phyloP scores from a whole-genome alignment of 2,113 vertebrate genomes.

The Varanus salvator region DNA sequence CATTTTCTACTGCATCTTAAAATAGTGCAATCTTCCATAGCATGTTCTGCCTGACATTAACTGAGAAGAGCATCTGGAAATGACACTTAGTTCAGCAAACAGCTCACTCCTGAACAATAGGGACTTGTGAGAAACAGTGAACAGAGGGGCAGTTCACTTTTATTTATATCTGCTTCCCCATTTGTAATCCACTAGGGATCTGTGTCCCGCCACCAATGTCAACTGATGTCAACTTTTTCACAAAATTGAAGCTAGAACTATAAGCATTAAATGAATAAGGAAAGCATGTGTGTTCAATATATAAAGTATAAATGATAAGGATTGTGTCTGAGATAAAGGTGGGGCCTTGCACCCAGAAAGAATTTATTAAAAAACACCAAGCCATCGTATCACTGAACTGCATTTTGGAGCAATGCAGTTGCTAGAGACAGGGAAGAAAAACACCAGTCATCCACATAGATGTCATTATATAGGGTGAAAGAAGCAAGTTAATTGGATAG shows the following conservation, averaged over 20 bases:
- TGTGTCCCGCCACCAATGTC: not conserved
- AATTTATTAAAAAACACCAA: too few relatives aligned
- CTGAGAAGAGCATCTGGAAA: constrained; percentile 63
- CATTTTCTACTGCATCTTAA: constrained; percentile 15
- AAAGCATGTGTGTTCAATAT: too few relatives aligned
- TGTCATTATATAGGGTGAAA: not conserved
- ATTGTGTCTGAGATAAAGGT: too few relatives aligned
- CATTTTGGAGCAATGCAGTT: not conserved
- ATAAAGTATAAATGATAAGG: too few relatives aligned
- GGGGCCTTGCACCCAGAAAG: too few relatives aligned
- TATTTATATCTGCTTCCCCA: not conserved
- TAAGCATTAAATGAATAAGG: too few relatives aligned
- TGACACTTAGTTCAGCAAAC: constrained; percentile 48
- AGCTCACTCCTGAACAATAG: constrained; percentile 31
- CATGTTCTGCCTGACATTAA: constrained; percentile 54
- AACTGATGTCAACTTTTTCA: too few relatives aligned
- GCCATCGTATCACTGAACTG: not conserved
- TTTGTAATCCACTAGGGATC: not conserved
- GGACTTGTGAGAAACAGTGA: constrained; percentile 19
- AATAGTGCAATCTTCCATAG: constrained; percentile 13
- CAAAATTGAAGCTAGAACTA: too few relatives aligned
- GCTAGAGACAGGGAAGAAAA: not conserved
- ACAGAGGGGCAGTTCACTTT: not conserved
- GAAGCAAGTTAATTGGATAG: not conserved
- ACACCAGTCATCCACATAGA: not conserved